Evolutionary conservation across 2,113 vertebrate species (phyloP), one percentile per base, ranked within the genome.

Genomic region (Brachypteracias leptosomus): DNA sequence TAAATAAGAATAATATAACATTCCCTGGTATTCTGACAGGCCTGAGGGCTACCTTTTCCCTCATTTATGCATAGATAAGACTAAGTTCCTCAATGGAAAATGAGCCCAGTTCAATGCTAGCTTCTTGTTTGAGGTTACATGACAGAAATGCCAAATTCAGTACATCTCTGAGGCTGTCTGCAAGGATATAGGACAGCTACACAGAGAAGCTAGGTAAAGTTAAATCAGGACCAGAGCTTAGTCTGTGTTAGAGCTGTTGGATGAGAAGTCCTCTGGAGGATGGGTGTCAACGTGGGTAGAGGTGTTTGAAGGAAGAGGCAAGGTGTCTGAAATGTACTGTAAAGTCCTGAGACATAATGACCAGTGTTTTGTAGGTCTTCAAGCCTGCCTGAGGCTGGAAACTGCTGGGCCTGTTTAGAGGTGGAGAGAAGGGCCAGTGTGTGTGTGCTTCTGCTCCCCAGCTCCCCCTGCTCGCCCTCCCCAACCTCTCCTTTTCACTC

Each of bases 41-140:
- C 70, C 31, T 84, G 85, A 80, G 65, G 57, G 54, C 55, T 89
- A 68, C 17, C 26, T 78, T 84, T 54, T 47, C 81, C 77, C 40
- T n/a, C 78, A 42, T 57, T 84, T 76, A 74, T 94, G 88, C 67
- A 85, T 85, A 95, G 88, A 71, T 79, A 73, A 91, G 79, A 94
- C 22, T 72, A 92, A 72, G 59, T 47, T 94, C 19, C 70, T n/a
- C 19, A 4, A 2, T 9, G 28, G 55, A 78, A 93, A 85, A 72
- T 79, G 47, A 91, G 62, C 54, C 77, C 12, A 58, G 68, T 70
- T 91, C 76, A 42, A 49, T 6, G 15, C 28, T 58, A 71, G 21
- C 10, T 42, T 79, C 76, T 68, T 65, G 63, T 62, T 25, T 86
- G 77, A 89, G 16, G 52, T 59, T 91, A 12, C 7, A 10, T 21